Conservation (phyloP, 2,888 invertebrate genomes). For the Conistra vaccinii region DNA sequence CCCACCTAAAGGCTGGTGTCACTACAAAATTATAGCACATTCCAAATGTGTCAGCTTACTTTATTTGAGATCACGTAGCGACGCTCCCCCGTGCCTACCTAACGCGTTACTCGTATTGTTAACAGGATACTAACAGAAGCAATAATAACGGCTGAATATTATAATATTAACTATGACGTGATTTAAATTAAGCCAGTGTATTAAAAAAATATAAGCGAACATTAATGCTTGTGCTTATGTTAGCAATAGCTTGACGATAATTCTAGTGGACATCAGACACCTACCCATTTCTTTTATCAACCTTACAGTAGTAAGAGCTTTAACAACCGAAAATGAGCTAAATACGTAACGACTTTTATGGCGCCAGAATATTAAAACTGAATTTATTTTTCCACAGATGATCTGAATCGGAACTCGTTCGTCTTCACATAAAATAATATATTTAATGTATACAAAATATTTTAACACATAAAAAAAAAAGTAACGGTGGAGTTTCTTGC, state of each 20-base stretch:
- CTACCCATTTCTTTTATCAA: background rate
- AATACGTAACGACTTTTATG: too few relatives aligned
- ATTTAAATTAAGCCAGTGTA: constrained; percentile 34
- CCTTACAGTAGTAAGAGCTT: background rate
- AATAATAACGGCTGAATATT: constrained; percentile 33
- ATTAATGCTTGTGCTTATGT: background rate
- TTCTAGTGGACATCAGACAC: background rate
- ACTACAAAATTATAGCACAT: constrained; percentile 74
- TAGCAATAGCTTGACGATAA: background rate
- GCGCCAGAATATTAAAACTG: background rate
- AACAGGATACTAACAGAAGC: constrained; percentile 52
- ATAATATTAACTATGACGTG: constrained; percentile 33
- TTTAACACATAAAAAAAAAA: too few relatives aligned
- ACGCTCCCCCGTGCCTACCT: constrained; percentile 67
- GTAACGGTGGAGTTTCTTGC: too few relatives aligned
- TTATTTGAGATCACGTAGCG: constrained; percentile 84
- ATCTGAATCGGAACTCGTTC: background rate
- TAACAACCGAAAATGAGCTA: background rate
- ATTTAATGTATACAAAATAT: too few relatives aligned
- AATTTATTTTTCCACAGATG: background rate
- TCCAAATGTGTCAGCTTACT: constrained; percentile 78
- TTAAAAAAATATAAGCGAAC: background rate
- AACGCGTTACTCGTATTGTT: constrained; percentile 48
- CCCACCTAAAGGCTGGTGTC: constrained; percentile 62
- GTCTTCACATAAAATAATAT: too few relatives aligned